Evolutionary conservation across 2,888 invertebrate species (phyloP).

Genomic region (Cephus spinipes): DNA sequence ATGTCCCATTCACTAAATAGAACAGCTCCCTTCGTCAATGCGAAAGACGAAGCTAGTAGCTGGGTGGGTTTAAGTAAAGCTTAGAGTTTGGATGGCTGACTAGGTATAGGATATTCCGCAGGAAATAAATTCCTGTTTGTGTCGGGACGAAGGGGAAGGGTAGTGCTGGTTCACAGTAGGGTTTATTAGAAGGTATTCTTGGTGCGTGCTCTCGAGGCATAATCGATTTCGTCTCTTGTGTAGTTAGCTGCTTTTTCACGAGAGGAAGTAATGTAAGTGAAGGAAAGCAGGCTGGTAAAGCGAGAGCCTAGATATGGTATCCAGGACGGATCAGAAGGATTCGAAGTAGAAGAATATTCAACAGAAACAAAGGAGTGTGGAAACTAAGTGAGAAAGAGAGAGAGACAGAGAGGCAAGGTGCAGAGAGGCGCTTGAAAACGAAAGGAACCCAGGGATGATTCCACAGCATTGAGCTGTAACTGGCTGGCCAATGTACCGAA

Average conservation of each 20-base stretch:
- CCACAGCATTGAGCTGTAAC: conserved; percentile 42
- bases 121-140: neutral
- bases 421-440: conserved; percentile 28
- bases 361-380: neutral
- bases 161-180: neutral
- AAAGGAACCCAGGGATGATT: conserved; percentile 41
- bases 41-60: neutral
- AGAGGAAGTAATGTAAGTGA: neutral
- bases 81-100: neutral
- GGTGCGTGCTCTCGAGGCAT: neutral
- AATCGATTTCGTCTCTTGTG: neutral
- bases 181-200: neutral
- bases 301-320: neutral
- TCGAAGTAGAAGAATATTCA: neutral
- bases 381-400: neutral
- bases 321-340: neutral
- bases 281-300: neutral
- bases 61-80: neutral
- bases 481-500: conserved; percentile 52
- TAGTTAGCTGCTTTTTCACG: neutral
- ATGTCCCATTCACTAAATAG: neutral
- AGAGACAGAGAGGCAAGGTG: conserved; percentile 9
- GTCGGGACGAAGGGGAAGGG: neutral
- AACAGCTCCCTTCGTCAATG: neutral
- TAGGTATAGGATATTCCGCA: neutral